These are phyloP conservation scores for Cyrtorhinus lividipennis DNA, from an alignment of 1,140 invertebrate species.

Conservation along the genomic window DNA sequence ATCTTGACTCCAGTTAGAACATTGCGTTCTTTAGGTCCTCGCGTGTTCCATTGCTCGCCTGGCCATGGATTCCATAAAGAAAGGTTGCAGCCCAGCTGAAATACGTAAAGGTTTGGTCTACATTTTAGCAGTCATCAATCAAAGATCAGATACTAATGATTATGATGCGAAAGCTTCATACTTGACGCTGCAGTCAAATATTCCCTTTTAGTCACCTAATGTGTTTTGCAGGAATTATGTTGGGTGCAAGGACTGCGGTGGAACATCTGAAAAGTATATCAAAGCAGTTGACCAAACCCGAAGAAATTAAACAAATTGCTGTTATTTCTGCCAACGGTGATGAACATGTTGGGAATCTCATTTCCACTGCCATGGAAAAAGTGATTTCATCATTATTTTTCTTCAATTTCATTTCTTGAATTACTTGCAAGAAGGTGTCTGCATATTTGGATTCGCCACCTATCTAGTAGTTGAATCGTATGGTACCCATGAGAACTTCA, in stretches of 20 bases:
- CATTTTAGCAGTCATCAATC: no score
- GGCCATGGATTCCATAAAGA: conserved; percentile 2
- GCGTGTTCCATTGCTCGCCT: conserved; percentile 4
- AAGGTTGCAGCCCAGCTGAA: conserved; percentile 4
- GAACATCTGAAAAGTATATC: conserved; percentile 45
- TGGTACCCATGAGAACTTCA: no score
- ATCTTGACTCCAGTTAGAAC: no score
- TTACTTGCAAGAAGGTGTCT: no score
- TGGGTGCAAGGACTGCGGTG: conserved; percentile 47
- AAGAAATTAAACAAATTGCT: conserved; percentile 61
- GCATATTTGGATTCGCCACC: no score
- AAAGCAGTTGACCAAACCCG: conserved; percentile 51
- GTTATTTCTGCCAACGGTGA: conserved; percentile 67
- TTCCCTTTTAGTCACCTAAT: no score
- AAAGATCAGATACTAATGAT: no score
- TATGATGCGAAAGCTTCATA: no score
- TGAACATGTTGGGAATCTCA: conserved; percentile 44
- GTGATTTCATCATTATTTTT: no score
- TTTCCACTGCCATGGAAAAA: conserved; percentile 59
- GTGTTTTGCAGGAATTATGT: conserved; percentile 11
- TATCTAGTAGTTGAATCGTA: no score
- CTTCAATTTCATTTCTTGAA: no score
- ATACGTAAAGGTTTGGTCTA: conserved; percentile 8
- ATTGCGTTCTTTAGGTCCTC: conserved; percentile 2
- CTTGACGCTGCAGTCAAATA: no score